Conservation (phyloP, 2,888 invertebrate species). For the Laothoe populi region DNA sequence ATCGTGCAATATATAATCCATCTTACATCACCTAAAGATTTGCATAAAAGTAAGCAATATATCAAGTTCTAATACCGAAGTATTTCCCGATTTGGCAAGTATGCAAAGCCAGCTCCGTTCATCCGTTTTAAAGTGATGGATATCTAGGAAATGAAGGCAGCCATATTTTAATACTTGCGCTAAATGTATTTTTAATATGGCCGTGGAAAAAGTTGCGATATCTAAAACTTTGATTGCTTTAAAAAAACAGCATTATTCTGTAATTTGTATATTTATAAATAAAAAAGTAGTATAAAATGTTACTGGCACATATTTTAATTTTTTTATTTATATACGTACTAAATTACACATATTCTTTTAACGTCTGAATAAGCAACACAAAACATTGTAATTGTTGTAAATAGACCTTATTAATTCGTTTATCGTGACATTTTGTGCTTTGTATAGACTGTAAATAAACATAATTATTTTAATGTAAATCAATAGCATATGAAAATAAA, state of each 20-base stretch:
- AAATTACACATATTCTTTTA: no score
- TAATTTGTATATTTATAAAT: no score
- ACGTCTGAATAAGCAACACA: no score
- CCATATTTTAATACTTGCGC: slow-evolving; percentile 44
- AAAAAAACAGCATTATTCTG: no score
- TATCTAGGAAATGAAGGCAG: slow-evolving; percentile 40
- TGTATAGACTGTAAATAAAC: background rate
- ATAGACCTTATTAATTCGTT: background rate
- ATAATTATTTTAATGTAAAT: background rate
- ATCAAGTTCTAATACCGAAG: slow-evolving; percentile 26
- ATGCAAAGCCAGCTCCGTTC: slow-evolving; percentile 50
- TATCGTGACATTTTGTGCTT: slow-evolving; percentile 20
- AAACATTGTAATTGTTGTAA: no score
- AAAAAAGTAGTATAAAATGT: no score
- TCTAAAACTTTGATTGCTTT: no score
- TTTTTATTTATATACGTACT: no score
- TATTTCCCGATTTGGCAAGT: slow-evolving; percentile 33
- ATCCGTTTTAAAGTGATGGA: slow-evolving; percentile 45
- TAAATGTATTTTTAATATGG: slow-evolving; percentile 1
- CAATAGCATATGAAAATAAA: no score
- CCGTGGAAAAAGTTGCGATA: background rate
- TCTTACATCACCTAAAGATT: background rate
- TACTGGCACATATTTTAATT: no score
- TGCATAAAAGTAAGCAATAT: slow-evolving; percentile 4
- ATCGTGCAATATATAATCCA: no score